These are phyloP conservation scores for Rhorus exstirpatorius DNA, from an alignment of 2,888 invertebrate genomes.

Conservation along the genomic window DNA sequence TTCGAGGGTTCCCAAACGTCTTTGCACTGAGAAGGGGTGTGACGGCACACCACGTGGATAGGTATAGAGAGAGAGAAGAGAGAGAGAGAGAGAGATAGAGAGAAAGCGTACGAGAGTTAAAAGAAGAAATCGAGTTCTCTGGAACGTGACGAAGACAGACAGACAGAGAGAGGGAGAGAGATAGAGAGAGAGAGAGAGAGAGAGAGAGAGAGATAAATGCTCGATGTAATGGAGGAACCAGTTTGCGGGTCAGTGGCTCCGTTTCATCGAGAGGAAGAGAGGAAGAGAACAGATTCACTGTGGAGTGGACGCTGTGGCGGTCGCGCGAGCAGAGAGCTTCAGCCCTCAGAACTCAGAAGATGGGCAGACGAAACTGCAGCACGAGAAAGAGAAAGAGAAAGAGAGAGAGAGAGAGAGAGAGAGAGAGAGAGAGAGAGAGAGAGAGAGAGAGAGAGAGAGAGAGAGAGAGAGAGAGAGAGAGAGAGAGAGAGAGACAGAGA, in stretches of 20 bases:
- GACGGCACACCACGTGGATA: too few species aligned
- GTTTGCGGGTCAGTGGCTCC: constrained; percentile 84
- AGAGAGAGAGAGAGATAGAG: constrained; percentile 17
- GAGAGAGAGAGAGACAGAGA: neutral
- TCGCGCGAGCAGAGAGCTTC: constrained; percentile 25
- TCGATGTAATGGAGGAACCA: constrained; percentile 82
- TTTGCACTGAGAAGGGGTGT: neutral
- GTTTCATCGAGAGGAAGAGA: constrained; percentile 76
- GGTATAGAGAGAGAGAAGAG: constrained; percentile 9
- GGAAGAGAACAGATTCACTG: constrained; percentile 26
- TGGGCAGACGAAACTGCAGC: constrained; percentile 1
- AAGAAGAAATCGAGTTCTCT: neutral
- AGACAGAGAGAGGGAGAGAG: constrained; percentile 38
- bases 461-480: constrained; percentile 3
- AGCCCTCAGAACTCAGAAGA: constrained; percentile 38
- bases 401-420: constrained; percentile 32
- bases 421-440: constrained; percentile 31
- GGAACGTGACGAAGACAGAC: constrained; percentile 10
- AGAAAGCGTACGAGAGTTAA: constrained; percentile 13
- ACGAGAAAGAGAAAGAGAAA: constrained; percentile 31
- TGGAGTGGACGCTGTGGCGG: constrained; percentile 7
- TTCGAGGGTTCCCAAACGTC: too few species aligned
- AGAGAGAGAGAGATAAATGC: constrained; percentile 43
- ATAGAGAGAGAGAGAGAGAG: constrained; percentile 28
- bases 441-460: neutral